phyloP scores from a whole-genome alignment of 1,140 invertebrate genomes.

The Meloidogyne exigua region DNA sequence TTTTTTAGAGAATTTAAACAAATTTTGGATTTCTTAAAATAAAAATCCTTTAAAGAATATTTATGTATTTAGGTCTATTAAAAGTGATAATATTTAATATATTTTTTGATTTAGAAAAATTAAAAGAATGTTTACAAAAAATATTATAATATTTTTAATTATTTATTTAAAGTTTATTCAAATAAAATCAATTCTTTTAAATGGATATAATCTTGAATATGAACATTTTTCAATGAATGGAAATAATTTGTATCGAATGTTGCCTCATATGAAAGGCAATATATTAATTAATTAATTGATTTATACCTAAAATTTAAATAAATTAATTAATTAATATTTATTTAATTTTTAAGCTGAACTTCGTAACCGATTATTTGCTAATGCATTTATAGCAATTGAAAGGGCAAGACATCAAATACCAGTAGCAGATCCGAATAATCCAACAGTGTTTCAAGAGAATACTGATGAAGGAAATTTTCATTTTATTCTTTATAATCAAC shows the following conservation, averaged over 20 bases:
- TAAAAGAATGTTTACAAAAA: not conserved
- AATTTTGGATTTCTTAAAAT: too few species aligned
- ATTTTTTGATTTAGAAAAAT: too few species aligned
- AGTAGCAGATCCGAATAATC: not conserved
- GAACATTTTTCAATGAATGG: not conserved
- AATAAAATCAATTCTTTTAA: not conserved
- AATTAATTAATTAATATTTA: too few species aligned
- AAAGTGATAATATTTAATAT: too few species aligned
- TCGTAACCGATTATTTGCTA: not conserved
- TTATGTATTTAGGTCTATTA: too few species aligned
- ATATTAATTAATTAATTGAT: not conserved
- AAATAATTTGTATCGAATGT: not conserved
- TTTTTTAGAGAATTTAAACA: too few species aligned
- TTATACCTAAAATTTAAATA: not conserved
- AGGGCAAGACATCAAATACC: not conserved
- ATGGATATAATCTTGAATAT: not conserved
- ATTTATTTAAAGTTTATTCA: not conserved
- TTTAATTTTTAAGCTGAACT: not conserved
- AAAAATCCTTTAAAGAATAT: too few species aligned
- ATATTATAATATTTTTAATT: not conserved
- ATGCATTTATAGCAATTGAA: not conserved
- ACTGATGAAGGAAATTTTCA: not conserved
- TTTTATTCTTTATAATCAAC: not conserved
- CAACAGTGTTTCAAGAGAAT: not conserved
- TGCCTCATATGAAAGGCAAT: not conserved